Conservation (phyloP, 2,113 vertebrate genomes). For the Syngnathoides biaculeatus region DNA sequence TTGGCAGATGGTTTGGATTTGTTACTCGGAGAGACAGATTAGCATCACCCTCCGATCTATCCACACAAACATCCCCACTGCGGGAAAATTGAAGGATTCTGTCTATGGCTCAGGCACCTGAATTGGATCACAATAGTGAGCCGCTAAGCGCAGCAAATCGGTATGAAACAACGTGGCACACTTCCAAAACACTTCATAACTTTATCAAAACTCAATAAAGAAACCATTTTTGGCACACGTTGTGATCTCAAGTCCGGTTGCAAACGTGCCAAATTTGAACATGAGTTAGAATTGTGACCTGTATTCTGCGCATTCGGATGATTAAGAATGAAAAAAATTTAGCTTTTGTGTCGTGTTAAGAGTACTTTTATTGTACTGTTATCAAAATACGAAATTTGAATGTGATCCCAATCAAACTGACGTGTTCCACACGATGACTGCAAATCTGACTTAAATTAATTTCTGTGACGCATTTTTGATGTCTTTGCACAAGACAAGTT, state of each 20-base stretch:
- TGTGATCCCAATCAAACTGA: too few relatives aligned
- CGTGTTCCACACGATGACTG: too few relatives aligned
- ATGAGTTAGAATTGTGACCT: too few relatives aligned
- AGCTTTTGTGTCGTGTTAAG: not conserved
- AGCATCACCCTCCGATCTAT: conserved; percentile 51
- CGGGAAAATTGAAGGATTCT: conserved; percentile 17
- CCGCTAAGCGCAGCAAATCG: not conserved
- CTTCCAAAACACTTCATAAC: not conserved
- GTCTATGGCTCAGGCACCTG: not conserved
- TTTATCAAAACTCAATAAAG: not conserved
- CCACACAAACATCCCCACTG: conserved; percentile 54
- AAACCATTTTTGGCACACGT: not conserved
- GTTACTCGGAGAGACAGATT: conserved; percentile 57
- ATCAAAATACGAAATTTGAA: too few relatives aligned
- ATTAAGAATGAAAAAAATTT: not conserved
- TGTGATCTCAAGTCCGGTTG: not conserved
- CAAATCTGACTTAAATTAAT: too few relatives aligned
- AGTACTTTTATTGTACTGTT: too few relatives aligned
- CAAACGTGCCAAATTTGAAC: not conserved
- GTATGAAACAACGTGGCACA: not conserved
- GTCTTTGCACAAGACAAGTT: too few relatives aligned
- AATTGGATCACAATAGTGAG: not conserved
- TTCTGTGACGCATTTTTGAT: too few relatives aligned
- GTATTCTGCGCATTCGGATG: too few relatives aligned
- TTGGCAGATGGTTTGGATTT: conserved; percentile 74